Evolutionary conservation across 2,888 invertebrate genomes (phyloP).

Genomic region (Hirudinaria manillensis): DNA sequence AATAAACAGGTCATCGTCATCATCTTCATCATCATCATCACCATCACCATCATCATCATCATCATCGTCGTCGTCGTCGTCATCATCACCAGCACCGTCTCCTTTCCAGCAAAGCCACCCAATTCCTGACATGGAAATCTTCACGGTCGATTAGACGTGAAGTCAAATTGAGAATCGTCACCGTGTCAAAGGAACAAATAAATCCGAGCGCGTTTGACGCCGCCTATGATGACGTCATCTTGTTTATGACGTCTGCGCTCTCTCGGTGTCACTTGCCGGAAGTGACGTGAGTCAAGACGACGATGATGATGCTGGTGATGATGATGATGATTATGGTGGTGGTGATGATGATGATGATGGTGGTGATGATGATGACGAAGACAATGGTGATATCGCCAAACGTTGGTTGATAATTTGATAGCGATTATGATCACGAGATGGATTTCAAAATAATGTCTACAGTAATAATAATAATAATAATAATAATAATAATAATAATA

Average conservation of each 20-base stretch:
- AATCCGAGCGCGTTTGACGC: not conserved
- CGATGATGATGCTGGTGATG: not conserved
- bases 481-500: no score
- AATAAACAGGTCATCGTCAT: not conserved
- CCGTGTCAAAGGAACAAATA: conserved; percentile 15
- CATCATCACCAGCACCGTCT: not conserved
- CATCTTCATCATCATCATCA: not conserved
- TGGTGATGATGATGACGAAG: conserved; percentile 12
- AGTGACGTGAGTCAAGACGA: no score
- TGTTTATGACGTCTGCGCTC: conserved; percentile 6
- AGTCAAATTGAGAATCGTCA: conserved; percentile 15
- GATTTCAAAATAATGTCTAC: no score
- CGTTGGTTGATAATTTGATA: no score
- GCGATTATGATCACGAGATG: no score
- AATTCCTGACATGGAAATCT: not conserved
- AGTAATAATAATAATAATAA: no score
- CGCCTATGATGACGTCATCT: conserved; percentile 4
- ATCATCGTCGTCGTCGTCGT: not conserved
- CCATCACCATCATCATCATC: conserved; percentile 6
- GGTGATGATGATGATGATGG: conserved; percentile 17
- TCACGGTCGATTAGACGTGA: conserved; percentile 9
- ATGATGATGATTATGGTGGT: conserved; percentile 7
- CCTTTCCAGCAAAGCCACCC: not conserved
- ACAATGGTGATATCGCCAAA: not conserved
- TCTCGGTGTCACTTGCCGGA: no score